Conservation (phyloP, 2,797 vertebrate species). For the Nyctalus aviator region DNA sequence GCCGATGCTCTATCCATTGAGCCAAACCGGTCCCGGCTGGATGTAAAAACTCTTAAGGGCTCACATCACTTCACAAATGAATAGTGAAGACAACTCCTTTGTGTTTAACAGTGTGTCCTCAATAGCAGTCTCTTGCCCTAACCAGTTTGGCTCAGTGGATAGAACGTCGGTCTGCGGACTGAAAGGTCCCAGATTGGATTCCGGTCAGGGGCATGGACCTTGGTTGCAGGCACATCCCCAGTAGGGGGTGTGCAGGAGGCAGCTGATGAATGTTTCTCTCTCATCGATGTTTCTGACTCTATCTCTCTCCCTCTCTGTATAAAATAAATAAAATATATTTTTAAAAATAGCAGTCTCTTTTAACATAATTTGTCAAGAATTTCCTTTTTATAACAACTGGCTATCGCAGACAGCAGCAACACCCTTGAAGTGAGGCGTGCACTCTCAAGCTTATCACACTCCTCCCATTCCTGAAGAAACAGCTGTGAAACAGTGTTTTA, state of each 20-base stretch:
- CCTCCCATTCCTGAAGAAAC: background rate
- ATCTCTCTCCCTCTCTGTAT: too few relatives aligned
- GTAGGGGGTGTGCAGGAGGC: too few relatives aligned
- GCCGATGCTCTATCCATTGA: too few relatives aligned
- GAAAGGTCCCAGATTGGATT: too few relatives aligned
- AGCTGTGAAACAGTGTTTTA: background rate
- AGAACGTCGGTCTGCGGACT: too few relatives aligned
- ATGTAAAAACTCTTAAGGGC: background rate
- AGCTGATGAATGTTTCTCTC: too few relatives aligned
- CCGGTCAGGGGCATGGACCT: too few relatives aligned
- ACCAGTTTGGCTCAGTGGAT: too few relatives aligned
- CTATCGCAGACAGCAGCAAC: background rate
- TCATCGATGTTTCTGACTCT: too few relatives aligned
- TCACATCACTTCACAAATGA: background rate
- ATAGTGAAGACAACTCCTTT: background rate
- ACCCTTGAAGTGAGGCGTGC: background rate
- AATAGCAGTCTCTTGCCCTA: background rate
- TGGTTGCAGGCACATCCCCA: too few relatives aligned
- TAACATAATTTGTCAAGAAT: background rate
- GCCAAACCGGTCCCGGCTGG: too few relatives aligned
- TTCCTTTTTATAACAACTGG: background rate
- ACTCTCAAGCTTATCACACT: background rate
- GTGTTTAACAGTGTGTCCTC: slow-evolving; percentile 1
- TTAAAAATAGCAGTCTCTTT: background rate
- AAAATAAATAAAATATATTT: too few relatives aligned